Percentiles rank a stretch among this genome's conserved stretches.
These are phyloP conservation scores for Grus americana DNA, from an alignment of 2,113 vertebrate genomes.

Conservation along the genomic window DNA sequence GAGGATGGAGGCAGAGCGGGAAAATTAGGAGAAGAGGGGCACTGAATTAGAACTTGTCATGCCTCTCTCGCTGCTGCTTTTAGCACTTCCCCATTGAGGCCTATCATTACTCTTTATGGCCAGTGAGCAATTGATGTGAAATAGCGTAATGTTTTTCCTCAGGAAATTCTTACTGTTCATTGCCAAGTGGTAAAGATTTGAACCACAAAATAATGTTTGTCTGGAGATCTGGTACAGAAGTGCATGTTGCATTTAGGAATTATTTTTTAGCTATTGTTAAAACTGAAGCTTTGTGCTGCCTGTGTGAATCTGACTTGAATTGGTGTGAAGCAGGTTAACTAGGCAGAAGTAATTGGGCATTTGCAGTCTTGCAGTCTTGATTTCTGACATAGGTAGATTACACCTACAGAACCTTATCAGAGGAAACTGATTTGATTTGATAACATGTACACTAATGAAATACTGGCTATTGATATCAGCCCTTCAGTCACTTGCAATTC, in stretches of 20 bases:
- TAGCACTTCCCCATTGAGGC: background rate
- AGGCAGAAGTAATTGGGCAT: background rate
- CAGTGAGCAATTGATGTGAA: background rate
- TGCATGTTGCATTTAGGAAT: background rate
- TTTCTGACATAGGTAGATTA: background rate
- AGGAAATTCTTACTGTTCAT: background rate
- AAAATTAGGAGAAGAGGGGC: background rate
- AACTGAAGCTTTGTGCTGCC: background rate
- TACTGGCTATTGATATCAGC: background rate
- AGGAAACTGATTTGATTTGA: background rate
- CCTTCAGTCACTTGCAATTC: background rate
- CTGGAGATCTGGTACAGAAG: background rate
- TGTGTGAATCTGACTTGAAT: background rate
- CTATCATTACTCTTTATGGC: background rate
- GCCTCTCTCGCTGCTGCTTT: background rate
- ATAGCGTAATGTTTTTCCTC: background rate
- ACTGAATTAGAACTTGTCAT: background rate
- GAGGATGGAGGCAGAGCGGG: background rate
- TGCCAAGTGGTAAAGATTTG: background rate
- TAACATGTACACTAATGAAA: background rate
- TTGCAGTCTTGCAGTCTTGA: background rate
- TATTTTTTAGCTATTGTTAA: background rate
- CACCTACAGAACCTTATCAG: background rate
- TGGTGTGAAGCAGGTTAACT: background rate
- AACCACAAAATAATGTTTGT: background rate